Base-by-base conservation (phyloP, 2,113 vertebrate genomes). In the Antechinus stuartii region DNA sequence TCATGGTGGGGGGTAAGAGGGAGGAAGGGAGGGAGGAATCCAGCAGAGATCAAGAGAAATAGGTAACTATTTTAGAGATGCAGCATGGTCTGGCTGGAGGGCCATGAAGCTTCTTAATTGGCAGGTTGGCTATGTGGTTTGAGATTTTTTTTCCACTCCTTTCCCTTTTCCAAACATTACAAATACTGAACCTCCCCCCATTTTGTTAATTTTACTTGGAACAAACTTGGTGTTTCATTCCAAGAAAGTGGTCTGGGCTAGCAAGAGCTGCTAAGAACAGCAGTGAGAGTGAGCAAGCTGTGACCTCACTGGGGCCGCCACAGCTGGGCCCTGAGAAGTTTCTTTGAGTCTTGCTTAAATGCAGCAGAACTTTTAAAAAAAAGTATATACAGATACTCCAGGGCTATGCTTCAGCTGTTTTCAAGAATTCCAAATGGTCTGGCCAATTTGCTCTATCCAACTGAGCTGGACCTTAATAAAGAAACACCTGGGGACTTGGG, bases 201-300 rank as follows among this genome's bases (percentile, higher is more conserved):
- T 84, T 84, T 84, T 84, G n/a, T 84, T 84, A 22, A 84, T 84
- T 84, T 84, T 84, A 42, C 68, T 84, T 84, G 68, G 68, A 84
- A 84, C 68, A 84, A n/a, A 84, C n/a, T 84, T 84, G 68, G 35
- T 42, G 68, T 84, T 84, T 84, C 68, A 84, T 84, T 84, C 68
- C 68, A 84, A 84, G 68, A 84, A 84, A 84, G 68, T 84, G 68
- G 68, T 84, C 68, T 84, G n/a, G 68, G 68, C n/a, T 84, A 84
- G 68, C 68, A 84, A 42, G 68, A 84, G 68, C 68, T 84, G 68
- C 68, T 42, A 84, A 84, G 68, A 84, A 84, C 68, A 84, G 68
- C 68, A 84, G n/a, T 42, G n/a, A 84, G 68, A 84, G n/a, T 42
- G n/a, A 84, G 68, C 68, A 84, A 42, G n/a, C 16, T 84, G 68